Conservation (phyloP, 1,140 invertebrate species). For the Zaprionus davidi region DNA sequence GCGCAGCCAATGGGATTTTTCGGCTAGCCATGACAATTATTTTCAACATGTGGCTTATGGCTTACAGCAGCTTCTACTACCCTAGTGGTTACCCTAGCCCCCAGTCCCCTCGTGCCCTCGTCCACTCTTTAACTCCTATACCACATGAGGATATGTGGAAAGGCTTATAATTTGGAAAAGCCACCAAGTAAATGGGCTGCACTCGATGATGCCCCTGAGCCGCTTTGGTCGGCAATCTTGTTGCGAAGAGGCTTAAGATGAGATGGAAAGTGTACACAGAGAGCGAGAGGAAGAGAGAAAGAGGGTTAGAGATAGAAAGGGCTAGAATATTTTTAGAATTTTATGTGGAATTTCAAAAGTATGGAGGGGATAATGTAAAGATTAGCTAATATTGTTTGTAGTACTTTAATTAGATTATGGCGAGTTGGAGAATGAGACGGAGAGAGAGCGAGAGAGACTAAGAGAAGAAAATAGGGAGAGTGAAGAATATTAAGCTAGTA, state of each 20-base stretch:
- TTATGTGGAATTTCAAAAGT: neutral
- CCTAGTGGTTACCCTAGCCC: neutral
- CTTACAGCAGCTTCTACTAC: constrained; percentile 1
- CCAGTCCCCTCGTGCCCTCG: neutral
- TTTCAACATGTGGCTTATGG: constrained; percentile 58
- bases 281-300: neutral
- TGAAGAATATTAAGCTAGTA: too few species aligned
- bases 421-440: too few species aligned
- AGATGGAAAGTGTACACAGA: neutral
- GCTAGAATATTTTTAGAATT: neutral
- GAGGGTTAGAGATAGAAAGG: neutral
- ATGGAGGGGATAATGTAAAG: neutral
- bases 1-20: constrained; percentile 59
- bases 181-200: constrained; percentile 43
- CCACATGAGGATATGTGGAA: constrained; percentile 21
- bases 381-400: neutral
- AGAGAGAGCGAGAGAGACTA: too few species aligned
- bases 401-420: neutral
- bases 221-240: constrained; percentile 31
- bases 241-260: neutral
- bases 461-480: too few species aligned
- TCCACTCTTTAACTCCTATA: neutral
- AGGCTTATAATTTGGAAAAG: constrained; percentile 38
- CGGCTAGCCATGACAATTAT: constrained; percentile 71
- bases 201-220: constrained; percentile 32